Conservation (phyloP, 2,888 invertebrate species). For the Troilus luridus region DNA sequence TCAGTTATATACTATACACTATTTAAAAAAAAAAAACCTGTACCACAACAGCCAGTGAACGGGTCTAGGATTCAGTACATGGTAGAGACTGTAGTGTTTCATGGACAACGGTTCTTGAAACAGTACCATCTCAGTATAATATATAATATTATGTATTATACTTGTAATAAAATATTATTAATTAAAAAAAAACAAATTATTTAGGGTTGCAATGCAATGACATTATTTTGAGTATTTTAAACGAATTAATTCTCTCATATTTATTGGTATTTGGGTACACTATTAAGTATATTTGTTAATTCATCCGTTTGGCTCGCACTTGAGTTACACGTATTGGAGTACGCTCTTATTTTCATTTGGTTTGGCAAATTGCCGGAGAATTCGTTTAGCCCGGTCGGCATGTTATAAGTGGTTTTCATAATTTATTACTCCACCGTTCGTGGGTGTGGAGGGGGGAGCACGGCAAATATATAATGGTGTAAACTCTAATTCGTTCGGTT, state of each 20-base stretch:
- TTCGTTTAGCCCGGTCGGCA: not conserved
- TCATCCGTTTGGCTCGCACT: not conserved
- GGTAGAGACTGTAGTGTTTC: no score
- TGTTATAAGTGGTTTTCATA: conserved; percentile 38
- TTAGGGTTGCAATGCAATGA: not conserved
- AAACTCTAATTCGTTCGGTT: not conserved
- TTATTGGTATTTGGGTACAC: not conserved
- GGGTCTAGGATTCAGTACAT: no score
- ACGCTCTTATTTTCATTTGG: conserved; percentile 20
- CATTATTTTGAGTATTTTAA: not conserved
- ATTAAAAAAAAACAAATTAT: no score
- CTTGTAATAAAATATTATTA: no score
- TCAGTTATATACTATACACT: no score
- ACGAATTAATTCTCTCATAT: not conserved
- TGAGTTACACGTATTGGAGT: not conserved
- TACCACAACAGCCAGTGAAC: no score
- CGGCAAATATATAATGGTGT: not conserved
- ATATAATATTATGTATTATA: no score
- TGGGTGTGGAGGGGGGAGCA: not conserved
- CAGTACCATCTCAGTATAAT: no score
- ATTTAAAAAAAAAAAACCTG: no score
- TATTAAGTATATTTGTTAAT: conserved; percentile 1
- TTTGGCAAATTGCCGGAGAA: conserved; percentile 11
- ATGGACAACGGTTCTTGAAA: no score
- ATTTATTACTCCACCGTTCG: not conserved